Conservation (phyloP, 2,888 invertebrate species). For the Augiades crinisus region DNA sequence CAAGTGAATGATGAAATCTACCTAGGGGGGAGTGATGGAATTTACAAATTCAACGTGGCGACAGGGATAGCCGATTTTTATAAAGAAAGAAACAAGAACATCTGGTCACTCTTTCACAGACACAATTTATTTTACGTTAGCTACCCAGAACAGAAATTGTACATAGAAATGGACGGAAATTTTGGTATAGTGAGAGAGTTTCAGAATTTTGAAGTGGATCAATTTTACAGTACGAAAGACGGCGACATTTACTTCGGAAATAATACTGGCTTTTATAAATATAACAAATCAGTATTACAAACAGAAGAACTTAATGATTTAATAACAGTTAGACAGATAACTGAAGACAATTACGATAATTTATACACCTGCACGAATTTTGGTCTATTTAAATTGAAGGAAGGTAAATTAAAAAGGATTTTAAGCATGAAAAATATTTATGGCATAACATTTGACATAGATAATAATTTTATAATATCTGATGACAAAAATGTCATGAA, state of each 20-base stretch:
- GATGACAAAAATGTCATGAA: slow-evolving; percentile 51
- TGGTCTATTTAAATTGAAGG: slow-evolving; percentile 43
- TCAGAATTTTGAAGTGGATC: slow-evolving; percentile 52
- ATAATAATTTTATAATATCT: slow-evolving; percentile 56
- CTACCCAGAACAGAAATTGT: slow-evolving; percentile 57
- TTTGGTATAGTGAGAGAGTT: slow-evolving; percentile 57
- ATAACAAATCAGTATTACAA: slow-evolving; percentile 38
- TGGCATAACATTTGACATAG: slow-evolving; percentile 55
- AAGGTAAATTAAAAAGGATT: slow-evolving; percentile 44
- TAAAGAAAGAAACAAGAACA: slow-evolving; percentile 52
- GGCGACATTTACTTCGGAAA: slow-evolving; percentile 53
- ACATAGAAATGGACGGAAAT: slow-evolving; percentile 52
- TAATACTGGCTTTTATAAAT: slow-evolving; percentile 53
- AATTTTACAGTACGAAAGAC: slow-evolving; percentile 45
- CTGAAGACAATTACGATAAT: slow-evolving; percentile 53
- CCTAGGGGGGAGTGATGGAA: slow-evolving; percentile 61
- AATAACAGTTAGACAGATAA: slow-evolving; percentile 53
- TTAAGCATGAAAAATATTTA: slow-evolving; percentile 47
- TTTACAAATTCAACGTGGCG: slow-evolving; percentile 56
- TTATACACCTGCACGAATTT: slow-evolving; percentile 54
- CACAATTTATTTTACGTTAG: slow-evolving; percentile 58
- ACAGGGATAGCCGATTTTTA: slow-evolving; percentile 55
- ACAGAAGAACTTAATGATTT: slow-evolving; percentile 44
- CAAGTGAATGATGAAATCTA: slow-evolving; percentile 51
- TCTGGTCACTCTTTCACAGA: slow-evolving; percentile 55